Evolutionary conservation across 2,888 invertebrate species (phyloP).

Genomic region (Tenodera sinensis): DNA sequence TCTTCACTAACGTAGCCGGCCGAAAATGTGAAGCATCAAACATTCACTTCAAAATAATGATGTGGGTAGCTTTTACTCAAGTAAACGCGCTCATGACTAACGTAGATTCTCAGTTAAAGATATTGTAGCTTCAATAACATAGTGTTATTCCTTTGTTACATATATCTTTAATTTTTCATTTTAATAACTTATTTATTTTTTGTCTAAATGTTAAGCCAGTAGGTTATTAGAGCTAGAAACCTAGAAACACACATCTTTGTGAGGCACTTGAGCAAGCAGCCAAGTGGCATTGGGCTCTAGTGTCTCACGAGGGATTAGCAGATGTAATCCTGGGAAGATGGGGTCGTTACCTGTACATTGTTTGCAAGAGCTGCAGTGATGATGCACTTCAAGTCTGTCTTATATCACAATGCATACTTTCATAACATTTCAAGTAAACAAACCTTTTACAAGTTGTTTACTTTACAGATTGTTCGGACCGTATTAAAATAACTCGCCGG

Average conservation of each 20-base stretch:
- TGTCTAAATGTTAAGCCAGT: background rate
- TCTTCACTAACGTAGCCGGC: background rate
- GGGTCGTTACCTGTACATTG: background rate
- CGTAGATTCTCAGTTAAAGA: background rate
- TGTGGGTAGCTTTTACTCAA: background rate
- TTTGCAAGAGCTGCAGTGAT: background rate
- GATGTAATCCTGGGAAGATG: background rate
- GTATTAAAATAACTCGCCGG: too few relatives aligned
- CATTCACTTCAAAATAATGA: background rate
- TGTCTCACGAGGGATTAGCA: background rate
- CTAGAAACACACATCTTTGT: background rate
- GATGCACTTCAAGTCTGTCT: background rate
- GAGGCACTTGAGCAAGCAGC: background rate
- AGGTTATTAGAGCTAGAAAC: background rate
- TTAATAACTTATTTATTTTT: background rate
- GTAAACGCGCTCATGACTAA: background rate
- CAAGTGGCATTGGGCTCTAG: background rate
- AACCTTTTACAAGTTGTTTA: too few relatives aligned
- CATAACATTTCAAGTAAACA: too few relatives aligned
- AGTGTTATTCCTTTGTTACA: background rate
- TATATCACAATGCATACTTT: too few relatives aligned
- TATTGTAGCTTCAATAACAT: background rate
- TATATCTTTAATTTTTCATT: background rate
- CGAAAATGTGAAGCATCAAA: background rate
- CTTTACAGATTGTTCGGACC: too few relatives aligned